These are phyloP conservation scores for Paramuricea clavata DNA, from an alignment of 92 coral and sea anemone genomes.

Conservation along the genomic window DNA sequence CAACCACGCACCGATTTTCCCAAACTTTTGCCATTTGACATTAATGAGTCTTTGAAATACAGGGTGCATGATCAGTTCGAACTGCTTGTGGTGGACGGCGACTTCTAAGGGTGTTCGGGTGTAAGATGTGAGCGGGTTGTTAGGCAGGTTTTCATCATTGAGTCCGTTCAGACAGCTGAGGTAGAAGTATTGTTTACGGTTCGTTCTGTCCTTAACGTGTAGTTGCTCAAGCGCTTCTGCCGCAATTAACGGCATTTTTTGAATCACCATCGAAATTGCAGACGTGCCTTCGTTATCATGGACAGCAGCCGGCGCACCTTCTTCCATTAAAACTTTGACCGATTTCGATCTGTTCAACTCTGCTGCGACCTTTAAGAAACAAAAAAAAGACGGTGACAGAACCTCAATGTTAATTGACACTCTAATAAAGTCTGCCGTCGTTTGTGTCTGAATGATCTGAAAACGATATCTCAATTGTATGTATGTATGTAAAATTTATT, in stretches of 20 bases:
- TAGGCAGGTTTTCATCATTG: constrained; percentile 51
- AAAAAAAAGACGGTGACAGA: not conserved
- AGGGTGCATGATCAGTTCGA: constrained; percentile 97
- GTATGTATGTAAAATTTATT: too few species aligned
- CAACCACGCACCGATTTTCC: constrained; percentile 92
- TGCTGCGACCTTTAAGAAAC: constrained; percentile 93
- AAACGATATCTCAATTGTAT: too few species aligned
- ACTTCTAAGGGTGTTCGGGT: constrained; percentile 95
- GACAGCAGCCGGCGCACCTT: constrained; percentile 93
- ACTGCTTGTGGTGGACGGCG: constrained; percentile 93
- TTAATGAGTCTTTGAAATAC: constrained; percentile 92
- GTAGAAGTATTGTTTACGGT: constrained; percentile 91
- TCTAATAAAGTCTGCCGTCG: too few species aligned
- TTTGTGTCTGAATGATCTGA: too few species aligned
- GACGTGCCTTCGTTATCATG: constrained; percentile 93
- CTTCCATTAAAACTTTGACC: constrained; percentile 77
- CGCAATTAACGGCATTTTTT: constrained; percentile 94
- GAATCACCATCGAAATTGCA: constrained; percentile 88
- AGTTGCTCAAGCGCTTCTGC: constrained; percentile 88
- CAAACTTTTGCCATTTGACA: constrained; percentile 93
- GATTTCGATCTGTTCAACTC: constrained; percentile 97
- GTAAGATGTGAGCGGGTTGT: constrained; percentile 77
- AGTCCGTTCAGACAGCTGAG: constrained; percentile 89
- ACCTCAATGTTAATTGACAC: too few species aligned
- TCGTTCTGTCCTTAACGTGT: constrained; percentile 91